Conservation (phyloP, 2,113 vertebrate genomes). For the Isichthys henryi region DNA sequence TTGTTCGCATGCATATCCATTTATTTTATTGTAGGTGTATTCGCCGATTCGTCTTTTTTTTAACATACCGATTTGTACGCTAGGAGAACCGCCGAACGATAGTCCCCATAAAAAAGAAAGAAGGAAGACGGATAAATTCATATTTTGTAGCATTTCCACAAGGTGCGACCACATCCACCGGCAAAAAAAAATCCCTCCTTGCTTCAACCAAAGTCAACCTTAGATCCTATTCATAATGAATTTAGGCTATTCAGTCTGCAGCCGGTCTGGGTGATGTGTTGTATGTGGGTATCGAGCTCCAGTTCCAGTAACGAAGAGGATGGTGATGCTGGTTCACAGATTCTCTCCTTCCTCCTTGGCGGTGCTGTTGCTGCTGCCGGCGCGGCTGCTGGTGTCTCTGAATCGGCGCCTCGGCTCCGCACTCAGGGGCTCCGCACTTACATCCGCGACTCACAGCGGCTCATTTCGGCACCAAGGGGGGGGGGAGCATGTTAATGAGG, state of each 20-base stretch:
- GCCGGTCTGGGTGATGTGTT: constrained; percentile 28
- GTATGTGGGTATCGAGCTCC: constrained; percentile 43
- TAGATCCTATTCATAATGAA: constrained; percentile 75
- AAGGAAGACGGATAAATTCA: constrained; percentile 77
- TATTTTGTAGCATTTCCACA: constrained; percentile 90
- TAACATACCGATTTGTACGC: constrained; percentile 92
- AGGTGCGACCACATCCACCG: constrained; percentile 73
- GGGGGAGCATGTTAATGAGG: constrained; percentile 52
- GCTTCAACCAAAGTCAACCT: constrained; percentile 43
- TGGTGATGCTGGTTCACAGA: constrained; percentile 47
- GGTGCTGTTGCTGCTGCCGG: constrained; percentile 33
- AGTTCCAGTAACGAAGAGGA: constrained; percentile 55
- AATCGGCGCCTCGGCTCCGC: constrained; percentile 60
- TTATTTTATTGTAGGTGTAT: background rate
- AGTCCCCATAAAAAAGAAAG: constrained; percentile 83
- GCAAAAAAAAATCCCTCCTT: constrained; percentile 44
- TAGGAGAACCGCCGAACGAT: constrained; percentile 78
- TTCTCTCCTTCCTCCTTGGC: constrained; percentile 42
- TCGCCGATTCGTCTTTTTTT: background rate
- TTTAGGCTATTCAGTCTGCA: constrained; percentile 11
- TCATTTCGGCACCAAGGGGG: constrained; percentile 61
- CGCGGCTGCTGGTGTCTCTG: constrained; percentile 31
- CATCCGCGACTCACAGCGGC: constrained; percentile 44
- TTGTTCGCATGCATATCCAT: background rate
- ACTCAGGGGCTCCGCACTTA: constrained; percentile 51